Base-by-base conservation (phyloP, 2,888 invertebrate genomes). In the Caenorhabditis wallacei region DNA sequence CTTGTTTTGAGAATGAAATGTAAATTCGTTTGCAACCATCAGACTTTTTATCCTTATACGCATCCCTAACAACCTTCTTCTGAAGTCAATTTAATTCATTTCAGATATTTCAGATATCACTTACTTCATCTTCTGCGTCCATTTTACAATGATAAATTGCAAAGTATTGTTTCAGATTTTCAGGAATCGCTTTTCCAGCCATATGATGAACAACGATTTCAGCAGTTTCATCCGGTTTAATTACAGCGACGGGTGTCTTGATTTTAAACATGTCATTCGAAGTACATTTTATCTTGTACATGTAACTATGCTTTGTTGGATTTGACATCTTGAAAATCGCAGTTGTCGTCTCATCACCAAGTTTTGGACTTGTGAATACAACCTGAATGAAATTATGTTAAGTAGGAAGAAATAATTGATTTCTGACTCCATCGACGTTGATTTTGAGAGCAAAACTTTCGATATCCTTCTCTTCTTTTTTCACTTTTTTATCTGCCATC, bases 251-350 rank as follows among this genome's bases (percentile, higher is more conserved):
- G 0, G 89, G 89, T 16, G 86, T 24, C 35, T 80, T 71, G 57
- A 71, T 80, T 53, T 64, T 84, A 84, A 89, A 89, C 84, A 89
- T 79, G 22, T 88, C 88, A 81, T 89, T 89, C 53, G 87, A 87
- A 5, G 89, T 89, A 82, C 89, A 89, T 56, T 89, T 89, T 43
- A 89, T 85, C 71, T 89, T 89, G 84, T 71, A 88, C 56, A 72
- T 84, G 20, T 69, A 10, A 11, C 74, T 63, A 11, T 88, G 87
- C 72, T 86, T 83, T n/a, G 84, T 70, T 13, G 85, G 59, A 66
- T 89, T 89, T 18, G 85, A 80, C 37, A 89, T 43, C 71, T 88
- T 88, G 51, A 89, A 40, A 22, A 24, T 48, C 16, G 78, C 40
- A 7, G 20, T 61, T 16, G 71, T 85, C 4, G 75, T 53, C 71